Conservation (phyloP, 2,888 invertebrate genomes). For the Cerceris rybyensis region DNA sequence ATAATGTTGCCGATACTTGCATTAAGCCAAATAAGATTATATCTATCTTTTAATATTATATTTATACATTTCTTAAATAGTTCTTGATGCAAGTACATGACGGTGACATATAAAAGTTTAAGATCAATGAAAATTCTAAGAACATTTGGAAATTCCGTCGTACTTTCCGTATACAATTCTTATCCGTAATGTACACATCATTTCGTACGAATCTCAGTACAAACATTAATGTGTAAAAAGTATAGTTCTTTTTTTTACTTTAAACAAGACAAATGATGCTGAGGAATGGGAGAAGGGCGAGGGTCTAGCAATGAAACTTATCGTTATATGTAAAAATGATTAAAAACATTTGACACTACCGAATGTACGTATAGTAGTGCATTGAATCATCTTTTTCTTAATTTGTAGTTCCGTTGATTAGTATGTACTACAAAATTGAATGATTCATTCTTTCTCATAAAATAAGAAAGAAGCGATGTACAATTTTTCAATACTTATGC, state of each 20-base stretch:
- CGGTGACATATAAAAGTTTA: slow-evolving; percentile 27
- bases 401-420: slow-evolving; percentile 19
- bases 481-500: slow-evolving; percentile 82
- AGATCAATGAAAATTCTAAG: slow-evolving; percentile 17
- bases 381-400: slow-evolving; percentile 28
- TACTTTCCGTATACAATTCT: slow-evolving; percentile 2
- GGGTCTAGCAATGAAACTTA: neutral
- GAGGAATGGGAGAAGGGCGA: neutral
- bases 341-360: slow-evolving; percentile 32
- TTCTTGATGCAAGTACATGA: slow-evolving; percentile 20
- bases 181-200: slow-evolving; percentile 8
- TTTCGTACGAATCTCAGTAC: slow-evolving; percentile 11
- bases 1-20: slow-evolving; percentile 10
- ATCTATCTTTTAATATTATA: slow-evolving; percentile 5
- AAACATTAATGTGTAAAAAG: slow-evolving; percentile 35
- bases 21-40: neutral
- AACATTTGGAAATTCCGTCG: slow-evolving; percentile 10
- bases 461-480: slow-evolving; percentile 26
- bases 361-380: slow-evolving; percentile 23
- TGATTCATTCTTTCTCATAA: slow-evolving; percentile 21
- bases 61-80: slow-evolving; percentile 44
- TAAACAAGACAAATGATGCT: slow-evolving; percentile 17
- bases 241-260: slow-evolving; percentile 18
- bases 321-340: slow-evolving; percentile 26
- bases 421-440: slow-evolving; percentile 24